These are phyloP conservation scores for Aythya baeri DNA, from an alignment of 2,113 vertebrate species.

Conservation along the genomic window DNA sequence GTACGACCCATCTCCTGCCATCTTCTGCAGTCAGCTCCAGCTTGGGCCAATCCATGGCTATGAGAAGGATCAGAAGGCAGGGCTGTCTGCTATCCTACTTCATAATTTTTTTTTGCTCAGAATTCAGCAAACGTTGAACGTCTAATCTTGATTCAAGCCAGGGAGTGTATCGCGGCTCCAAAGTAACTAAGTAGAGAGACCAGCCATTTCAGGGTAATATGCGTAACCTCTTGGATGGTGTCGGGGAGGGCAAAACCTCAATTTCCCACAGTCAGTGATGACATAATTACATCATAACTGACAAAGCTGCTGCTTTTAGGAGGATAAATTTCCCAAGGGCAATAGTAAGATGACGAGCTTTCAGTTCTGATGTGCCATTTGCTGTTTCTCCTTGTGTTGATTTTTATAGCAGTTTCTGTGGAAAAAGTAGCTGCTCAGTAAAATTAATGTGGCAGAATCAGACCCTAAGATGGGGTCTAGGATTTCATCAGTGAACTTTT, in stretches of 20 bases:
- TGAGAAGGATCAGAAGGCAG: background rate
- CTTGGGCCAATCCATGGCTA: accelerated
- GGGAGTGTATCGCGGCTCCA: background rate
- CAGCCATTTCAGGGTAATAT: background rate
- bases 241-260: background rate
- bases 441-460: background rate
- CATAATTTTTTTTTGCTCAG: accelerated
- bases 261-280: background rate
- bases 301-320: background rate
- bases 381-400: background rate
- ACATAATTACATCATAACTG: background rate
- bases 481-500: background rate
- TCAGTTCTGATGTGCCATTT: background rate
- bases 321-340: background rate
- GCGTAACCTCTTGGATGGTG: accelerated
- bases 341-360: background rate
- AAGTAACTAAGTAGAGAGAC: background rate
- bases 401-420: background rate
- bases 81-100: background rate
- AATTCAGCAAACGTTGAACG: background rate
- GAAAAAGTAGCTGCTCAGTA: background rate
- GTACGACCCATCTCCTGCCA: background rate
- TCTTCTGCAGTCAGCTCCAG: background rate
- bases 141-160: background rate
- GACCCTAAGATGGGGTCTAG: background rate